Conservation (phyloP, 2,888 invertebrate genomes). For the Tipula lateralis region DNA sequence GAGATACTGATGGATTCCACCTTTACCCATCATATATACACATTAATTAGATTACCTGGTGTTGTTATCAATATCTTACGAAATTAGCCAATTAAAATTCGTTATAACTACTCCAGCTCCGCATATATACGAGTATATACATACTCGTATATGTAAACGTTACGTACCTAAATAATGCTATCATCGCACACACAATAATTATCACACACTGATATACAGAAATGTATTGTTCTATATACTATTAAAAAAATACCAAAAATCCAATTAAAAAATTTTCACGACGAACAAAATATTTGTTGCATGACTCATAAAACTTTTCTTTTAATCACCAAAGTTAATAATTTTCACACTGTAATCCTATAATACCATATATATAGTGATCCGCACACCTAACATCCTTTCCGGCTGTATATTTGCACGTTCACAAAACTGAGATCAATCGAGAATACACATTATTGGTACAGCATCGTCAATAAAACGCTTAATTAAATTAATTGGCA, state of each 20-base stretch:
- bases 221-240: not conserved
- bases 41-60: not conserved
- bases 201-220: too few species aligned
- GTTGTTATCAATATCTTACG: not conserved
- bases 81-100: not conserved
- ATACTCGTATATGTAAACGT: not conserved
- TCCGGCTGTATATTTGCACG: not conserved
- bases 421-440: not conserved
- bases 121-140: too few species aligned
- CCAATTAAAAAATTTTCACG: conserved; percentile 12
- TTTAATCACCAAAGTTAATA: not conserved
- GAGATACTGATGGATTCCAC: too few species aligned
- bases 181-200: not conserved
- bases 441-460: not conserved
- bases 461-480: not conserved
- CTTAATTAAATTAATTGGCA: not conserved
- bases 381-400: not conserved
- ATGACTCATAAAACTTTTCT: conserved; percentile 24
- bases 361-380: not conserved
- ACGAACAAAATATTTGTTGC: not conserved
- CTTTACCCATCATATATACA: not conserved
- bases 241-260: not conserved
- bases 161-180: not conserved
- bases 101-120: not conserved
- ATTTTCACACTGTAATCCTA: not conserved